Percentiles rank a stretch among this genome's conserved stretches.
These are phyloP conservation scores for Drosophila greeni DNA, from an alignment of 2,888 invertebrate species.

Conservation along the genomic window DNA sequence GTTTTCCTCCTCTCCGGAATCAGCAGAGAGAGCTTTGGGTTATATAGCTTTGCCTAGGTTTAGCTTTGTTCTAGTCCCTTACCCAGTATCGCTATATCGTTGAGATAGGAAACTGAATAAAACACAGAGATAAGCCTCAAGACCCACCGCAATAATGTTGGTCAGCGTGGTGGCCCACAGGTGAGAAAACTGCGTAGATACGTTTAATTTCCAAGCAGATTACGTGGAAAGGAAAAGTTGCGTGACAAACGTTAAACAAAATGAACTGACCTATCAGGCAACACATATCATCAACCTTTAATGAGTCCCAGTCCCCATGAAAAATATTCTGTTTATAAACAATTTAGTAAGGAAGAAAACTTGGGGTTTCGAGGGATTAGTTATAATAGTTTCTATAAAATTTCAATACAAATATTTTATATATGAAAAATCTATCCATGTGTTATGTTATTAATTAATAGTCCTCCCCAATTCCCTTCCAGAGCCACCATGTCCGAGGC, in stretches of 20 bases:
- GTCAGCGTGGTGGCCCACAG: conserved; percentile 66
- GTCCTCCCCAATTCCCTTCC: no score
- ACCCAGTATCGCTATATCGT: conserved; percentile 19
- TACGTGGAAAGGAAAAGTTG: conserved; percentile 6
- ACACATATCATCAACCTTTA: conserved; percentile 1
- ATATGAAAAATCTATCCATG: not conserved
- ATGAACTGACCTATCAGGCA: conserved; percentile 13
- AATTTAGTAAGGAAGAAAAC: no score
- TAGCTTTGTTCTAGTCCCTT: conserved; percentile 10
- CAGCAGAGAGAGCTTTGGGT: conserved; percentile 37
- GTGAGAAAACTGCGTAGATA: conserved; percentile 53
- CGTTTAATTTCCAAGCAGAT: conserved; percentile 3
- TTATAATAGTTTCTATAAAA: not conserved
- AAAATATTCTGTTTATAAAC: not conserved
- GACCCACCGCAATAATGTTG: conserved; percentile 61
- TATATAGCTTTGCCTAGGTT: conserved; percentile 3
- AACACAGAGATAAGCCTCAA: conserved; percentile 24
- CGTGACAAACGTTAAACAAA: conserved; percentile 27
- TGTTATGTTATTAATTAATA: not conserved
- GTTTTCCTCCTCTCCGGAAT: conserved; percentile 14
- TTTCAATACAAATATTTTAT: not conserved
- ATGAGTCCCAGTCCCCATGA: not conserved
- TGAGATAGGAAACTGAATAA: conserved; percentile 8
- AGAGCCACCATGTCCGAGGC: conserved; percentile 71
- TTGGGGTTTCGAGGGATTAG: not conserved